Percentiles rank a stretch among this genome's conserved stretches.
Evolutionary conservation across 2,113 vertebrate genomes (phyloP).

Genomic region (Chaenocephalus aceratus): DNA sequence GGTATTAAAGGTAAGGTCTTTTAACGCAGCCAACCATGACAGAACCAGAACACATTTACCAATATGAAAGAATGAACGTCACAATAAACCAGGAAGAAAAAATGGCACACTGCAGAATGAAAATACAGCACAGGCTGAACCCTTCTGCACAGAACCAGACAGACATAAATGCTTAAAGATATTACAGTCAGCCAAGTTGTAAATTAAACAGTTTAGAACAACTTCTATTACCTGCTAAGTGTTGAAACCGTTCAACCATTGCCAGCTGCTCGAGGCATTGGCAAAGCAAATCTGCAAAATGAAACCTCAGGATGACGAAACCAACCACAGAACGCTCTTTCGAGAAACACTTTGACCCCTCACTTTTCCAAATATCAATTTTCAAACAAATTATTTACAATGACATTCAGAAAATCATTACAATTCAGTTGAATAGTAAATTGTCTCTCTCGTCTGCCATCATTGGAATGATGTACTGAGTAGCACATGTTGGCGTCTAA

Average conservation of each 20-base stretch:
- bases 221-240: slow-evolving; percentile 42
- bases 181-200: slow-evolving; percentile 47
- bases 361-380: slow-evolving; percentile 13
- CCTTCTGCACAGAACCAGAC: slow-evolving; percentile 25
- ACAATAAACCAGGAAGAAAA: background rate
- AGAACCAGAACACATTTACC: slow-evolving; percentile 3
- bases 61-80: background rate
- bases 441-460: slow-evolving; percentile 15
- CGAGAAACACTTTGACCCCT: slow-evolving; percentile 25
- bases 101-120: background rate
- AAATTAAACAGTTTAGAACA: slow-evolving; percentile 48
- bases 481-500: slow-evolving; percentile 30
- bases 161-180: slow-evolving; percentile 27
- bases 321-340: slow-evolving; percentile 19
- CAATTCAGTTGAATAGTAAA: slow-evolving; percentile 23
- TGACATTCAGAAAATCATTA: slow-evolving; percentile 18
- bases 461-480: slow-evolving; percentile 18
- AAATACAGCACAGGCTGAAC: background rate
- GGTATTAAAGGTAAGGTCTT: slow-evolving; percentile 1
- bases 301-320: slow-evolving; percentile 33
- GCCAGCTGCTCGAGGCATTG: slow-evolving; percentile 42
- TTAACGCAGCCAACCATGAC: slow-evolving; percentile 9
- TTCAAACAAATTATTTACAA: slow-evolving; percentile 19
- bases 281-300: slow-evolving; percentile 45
- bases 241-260: slow-evolving; percentile 17